Conservation (phyloP, 2,888 invertebrate genomes). For the Cynaeus angustus region DNA sequence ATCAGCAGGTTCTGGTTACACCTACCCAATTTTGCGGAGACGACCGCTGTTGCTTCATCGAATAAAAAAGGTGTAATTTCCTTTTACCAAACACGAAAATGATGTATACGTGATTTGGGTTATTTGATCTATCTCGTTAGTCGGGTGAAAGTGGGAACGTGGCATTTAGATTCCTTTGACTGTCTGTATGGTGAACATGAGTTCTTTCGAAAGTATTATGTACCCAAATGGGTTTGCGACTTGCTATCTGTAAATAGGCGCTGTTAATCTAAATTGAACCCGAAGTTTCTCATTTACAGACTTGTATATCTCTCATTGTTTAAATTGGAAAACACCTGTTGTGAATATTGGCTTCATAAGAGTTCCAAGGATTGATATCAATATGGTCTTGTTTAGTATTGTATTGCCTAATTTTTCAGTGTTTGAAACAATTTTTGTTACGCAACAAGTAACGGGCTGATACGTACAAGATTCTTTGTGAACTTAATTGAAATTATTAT, state of each 20-base stretch:
- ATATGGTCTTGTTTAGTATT: slow-evolving; percentile 27
- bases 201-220: slow-evolving; percentile 44
- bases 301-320: slow-evolving; percentile 42
- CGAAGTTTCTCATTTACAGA: slow-evolving; percentile 48
- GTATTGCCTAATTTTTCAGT: slow-evolving; percentile 28
- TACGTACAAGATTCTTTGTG: slow-evolving; percentile 12
- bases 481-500: slow-evolving; percentile 28
- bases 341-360: slow-evolving; percentile 36
- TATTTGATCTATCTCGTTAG: slow-evolving; percentile 41
- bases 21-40: slow-evolving; percentile 49
- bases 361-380: slow-evolving; percentile 37
- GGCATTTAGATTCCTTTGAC: slow-evolving; percentile 42
- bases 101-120: slow-evolving; percentile 40
- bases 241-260: slow-evolving; percentile 47
- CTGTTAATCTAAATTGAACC: slow-evolving; percentile 49
- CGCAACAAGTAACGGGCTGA: slow-evolving; percentile 13
- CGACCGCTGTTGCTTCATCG: slow-evolving; percentile 36
- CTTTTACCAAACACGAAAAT: slow-evolving; percentile 36
- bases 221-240: slow-evolving; percentile 40
- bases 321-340: slow-evolving; percentile 43
- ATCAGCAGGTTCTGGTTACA: slow-evolving; percentile 46
- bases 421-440: slow-evolving; percentile 24
- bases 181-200: slow-evolving; percentile 28
- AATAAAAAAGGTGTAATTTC: slow-evolving; percentile 36
- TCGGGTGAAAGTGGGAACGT: slow-evolving; percentile 49